Evolutionary conservation across 2,888 invertebrate species (phyloP).

Genomic region (Eupithecia pulchellata): DNA sequence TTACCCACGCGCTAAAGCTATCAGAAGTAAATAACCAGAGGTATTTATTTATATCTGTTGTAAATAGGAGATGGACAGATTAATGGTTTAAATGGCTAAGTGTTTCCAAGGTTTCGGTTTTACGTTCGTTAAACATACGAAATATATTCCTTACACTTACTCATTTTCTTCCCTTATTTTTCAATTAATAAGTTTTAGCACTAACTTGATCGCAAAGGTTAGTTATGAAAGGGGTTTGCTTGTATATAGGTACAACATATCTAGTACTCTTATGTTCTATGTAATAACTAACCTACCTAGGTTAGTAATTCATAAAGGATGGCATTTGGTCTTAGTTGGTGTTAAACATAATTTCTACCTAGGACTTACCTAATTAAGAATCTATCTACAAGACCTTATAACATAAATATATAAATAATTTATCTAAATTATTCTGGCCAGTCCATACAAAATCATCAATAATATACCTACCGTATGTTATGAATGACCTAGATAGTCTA

Average conservation of each 20-base stretch:
- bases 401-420: too few relatives aligned
- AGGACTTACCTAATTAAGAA: not conserved
- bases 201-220: too few relatives aligned
- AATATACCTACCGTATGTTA: not conserved
- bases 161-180: not conserved
- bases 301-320: not conserved
- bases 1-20: conserved; percentile 70
- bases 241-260: too few relatives aligned
- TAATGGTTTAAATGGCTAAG: not conserved
- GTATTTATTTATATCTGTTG: conserved; percentile 37
- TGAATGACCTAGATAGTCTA: not conserved
- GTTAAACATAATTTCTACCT: not conserved
- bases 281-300: too few relatives aligned
- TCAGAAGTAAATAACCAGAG: conserved; percentile 41
- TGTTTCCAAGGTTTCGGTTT: conserved; percentile 12
- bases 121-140: not conserved
- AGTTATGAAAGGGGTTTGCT: too few relatives aligned
- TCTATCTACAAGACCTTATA: not conserved
- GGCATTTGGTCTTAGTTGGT: not conserved
- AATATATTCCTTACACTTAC: not conserved
- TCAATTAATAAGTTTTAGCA: too few relatives aligned
- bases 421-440: too few relatives aligned
- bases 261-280: too few relatives aligned
- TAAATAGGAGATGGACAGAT: conserved; percentile 33
- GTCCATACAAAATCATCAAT: not conserved